These are phyloP conservation scores for Drosophila eugracilis DNA, from an alignment of 1,140 invertebrate species.

Conservation along the genomic window DNA sequence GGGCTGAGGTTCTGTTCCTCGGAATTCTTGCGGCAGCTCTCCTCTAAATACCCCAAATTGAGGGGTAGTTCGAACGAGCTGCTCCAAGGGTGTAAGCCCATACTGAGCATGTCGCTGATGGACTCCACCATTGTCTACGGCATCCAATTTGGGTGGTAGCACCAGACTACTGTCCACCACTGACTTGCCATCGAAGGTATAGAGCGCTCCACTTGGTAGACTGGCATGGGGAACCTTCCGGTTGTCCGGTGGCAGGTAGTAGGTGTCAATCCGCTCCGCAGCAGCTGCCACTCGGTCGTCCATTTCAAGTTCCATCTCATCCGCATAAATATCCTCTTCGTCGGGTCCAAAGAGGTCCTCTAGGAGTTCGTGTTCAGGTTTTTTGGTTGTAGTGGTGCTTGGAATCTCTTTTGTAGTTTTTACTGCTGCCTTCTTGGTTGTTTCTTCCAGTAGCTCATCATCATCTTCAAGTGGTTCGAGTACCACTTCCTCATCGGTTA, in stretches of 20 bases:
- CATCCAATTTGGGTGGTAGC: slow-evolving; percentile 86
- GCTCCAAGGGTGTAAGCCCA: slow-evolving; percentile 86
- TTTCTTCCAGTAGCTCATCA: slow-evolving; percentile 7
- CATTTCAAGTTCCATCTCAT: slow-evolving; percentile 79
- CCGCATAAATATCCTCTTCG: slow-evolving; percentile 41
- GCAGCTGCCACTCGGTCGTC: slow-evolving; percentile 88
- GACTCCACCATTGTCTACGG: slow-evolving; percentile 65
- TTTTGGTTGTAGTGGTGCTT: not conserved
- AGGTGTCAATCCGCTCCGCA: slow-evolving; percentile 89
- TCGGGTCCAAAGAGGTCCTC: slow-evolving; percentile 49
- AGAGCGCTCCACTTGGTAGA: slow-evolving; percentile 86
- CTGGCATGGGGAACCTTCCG: slow-evolving; percentile 83
- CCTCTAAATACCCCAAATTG: slow-evolving; percentile 90
- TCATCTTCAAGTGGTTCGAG: not conserved
- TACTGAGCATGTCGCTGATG: slow-evolving; percentile 85
- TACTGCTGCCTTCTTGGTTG: slow-evolving; percentile 8
- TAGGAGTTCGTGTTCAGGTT: slow-evolving; percentile 9
- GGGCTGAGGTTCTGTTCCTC: slow-evolving; percentile 47
- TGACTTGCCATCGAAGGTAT: slow-evolving; percentile 90
- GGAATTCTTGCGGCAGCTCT: slow-evolving; percentile 87
- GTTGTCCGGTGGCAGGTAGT: slow-evolving; percentile 88
- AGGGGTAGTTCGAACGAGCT: slow-evolving; percentile 87
- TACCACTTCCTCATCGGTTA: slow-evolving; percentile 25
- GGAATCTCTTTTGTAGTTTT: slow-evolving; percentile 10
- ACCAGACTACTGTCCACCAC: slow-evolving; percentile 88